Conservation (phyloP, 2,888 invertebrate species). For the Tiliacea citrago region DNA sequence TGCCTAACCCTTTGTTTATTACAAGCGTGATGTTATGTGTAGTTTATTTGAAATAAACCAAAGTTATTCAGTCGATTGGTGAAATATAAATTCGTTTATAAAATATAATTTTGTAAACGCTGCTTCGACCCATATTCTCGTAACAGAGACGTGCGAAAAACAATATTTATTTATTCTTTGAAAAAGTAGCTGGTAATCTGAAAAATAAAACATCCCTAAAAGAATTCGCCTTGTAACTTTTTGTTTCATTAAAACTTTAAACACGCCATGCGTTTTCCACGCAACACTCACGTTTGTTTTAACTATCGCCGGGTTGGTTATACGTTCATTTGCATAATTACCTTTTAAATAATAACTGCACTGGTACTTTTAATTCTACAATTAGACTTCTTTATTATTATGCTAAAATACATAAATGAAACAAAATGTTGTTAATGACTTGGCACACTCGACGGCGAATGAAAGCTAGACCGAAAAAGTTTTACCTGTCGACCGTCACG, state of each 20-base stretch:
- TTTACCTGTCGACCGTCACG: too few relatives aligned
- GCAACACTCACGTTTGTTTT: slow-evolving; percentile 44
- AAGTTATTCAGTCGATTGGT: background rate
- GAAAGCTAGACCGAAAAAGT: too few relatives aligned
- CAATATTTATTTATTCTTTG: background rate
- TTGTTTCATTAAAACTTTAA: slow-evolving; percentile 24
- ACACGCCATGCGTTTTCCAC: slow-evolving; percentile 48
- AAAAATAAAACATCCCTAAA: slow-evolving; percentile 10
- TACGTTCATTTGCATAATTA: slow-evolving; percentile 60
- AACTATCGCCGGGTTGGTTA: slow-evolving; percentile 20
- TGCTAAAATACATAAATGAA: slow-evolving; percentile 3
- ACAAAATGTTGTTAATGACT: background rate
- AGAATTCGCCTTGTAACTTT: slow-evolving; percentile 37
- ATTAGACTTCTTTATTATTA: background rate
- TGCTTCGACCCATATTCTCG: background rate
- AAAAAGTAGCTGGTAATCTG: background rate
- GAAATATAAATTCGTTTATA: background rate
- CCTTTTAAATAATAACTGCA: slow-evolving; percentile 39
- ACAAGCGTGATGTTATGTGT: too few relatives aligned
- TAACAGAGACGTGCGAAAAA: background rate
- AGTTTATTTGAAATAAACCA: too few relatives aligned
- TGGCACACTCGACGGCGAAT: too few relatives aligned
- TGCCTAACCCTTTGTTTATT: too few relatives aligned
- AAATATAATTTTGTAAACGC: background rate
- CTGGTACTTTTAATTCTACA: slow-evolving; percentile 21